Base-by-base conservation (phyloP, 2,888 invertebrate species). In the Amphipyra tragopoginis region DNA sequence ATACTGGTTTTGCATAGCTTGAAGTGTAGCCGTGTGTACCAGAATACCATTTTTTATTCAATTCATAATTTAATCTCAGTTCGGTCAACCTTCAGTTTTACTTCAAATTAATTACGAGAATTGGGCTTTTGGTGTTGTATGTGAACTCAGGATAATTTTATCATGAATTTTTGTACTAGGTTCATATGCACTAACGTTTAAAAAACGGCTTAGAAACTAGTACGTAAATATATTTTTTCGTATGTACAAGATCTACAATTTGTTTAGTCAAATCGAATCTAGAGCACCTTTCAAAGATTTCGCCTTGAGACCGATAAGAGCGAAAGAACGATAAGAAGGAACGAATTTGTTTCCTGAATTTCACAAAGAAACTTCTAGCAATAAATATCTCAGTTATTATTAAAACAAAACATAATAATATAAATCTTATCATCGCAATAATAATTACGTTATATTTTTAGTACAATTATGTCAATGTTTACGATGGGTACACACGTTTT, bases 221-320 rank as follows among this genome's bases (percentile, higher is more conserved):
- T n/a, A n/a, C n/a, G n/a, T n/a, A n/a, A n/a, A n/a, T n/a, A n/a
- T n/a, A n/a, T n/a, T n/a, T n/a, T n/a, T n/a, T n/a, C n/a, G n/a
- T n/a, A n/a, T n/a, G n/a, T 8, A 33, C 7, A 8, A 33, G 1
- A 8, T 8, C 10, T 56, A 1, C 21, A 9, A 53, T 60, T 53
- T 51, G 29, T 47, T 29, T 11, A 56, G 42, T 2, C 21, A 5
- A 55, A 52, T 29, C 34, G 69, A 72, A 69, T 38, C 40, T 72
- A 53, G 70, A 67, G 26, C 70, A 72, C 7, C 36, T 10, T 65
- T 72, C 54, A 71, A 21, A 55, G 55, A 56, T 66, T 56, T 53
- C 42, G 43, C 72, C 70, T 70, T 70, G 70, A 72, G 54, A 53
- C 6, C 47, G 68, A 68, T 68, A 68, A 71, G 21, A 45, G 43